Evolutionary conservation across 1,140 invertebrate species (phyloP).

Genomic region (Drosophila subpulchrella): DNA sequence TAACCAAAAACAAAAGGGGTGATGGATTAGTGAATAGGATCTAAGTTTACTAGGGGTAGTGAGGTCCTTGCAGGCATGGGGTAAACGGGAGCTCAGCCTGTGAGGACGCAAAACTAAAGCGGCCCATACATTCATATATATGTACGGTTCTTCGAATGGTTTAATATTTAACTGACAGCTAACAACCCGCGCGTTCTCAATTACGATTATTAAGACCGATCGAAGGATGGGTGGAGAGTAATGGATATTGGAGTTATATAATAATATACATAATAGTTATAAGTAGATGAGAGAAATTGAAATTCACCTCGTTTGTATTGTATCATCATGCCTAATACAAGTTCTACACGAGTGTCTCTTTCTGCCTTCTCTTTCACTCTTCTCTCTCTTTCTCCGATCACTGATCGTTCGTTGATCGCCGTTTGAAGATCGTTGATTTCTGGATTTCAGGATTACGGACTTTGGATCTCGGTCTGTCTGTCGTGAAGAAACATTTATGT

Average conservation of each 20-base stretch:
- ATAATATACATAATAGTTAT: slow-evolving; percentile 13
- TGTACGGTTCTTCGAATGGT: slow-evolving; percentile 5
- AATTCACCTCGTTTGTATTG: slow-evolving; percentile 74
- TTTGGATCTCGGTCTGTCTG: slow-evolving; percentile 44
- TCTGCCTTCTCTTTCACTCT: slow-evolving; percentile 17
- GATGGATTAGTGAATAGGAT: not conserved
- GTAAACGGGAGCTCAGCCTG: not conserved
- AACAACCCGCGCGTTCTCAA: not conserved
- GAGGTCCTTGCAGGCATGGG: not conserved
- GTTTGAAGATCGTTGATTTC: slow-evolving; percentile 6
- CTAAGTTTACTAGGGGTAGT: not conserved
- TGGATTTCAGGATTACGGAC: not conserved
- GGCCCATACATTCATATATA: slow-evolving; percentile 7
- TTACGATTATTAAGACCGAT: not conserved
- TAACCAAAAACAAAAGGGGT: slow-evolving; percentile 5
- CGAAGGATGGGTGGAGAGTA: slow-evolving; percentile 4
- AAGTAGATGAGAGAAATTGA: slow-evolving; percentile 61
- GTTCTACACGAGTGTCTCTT: slow-evolving; percentile 52
- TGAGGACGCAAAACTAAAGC: not conserved
- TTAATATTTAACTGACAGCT: slow-evolving; percentile 7
- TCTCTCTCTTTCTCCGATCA: slow-evolving; percentile 12
- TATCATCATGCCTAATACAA: slow-evolving; percentile 60
- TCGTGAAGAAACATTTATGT: slow-evolving; percentile 78
- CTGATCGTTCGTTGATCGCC: slow-evolving; percentile 38
- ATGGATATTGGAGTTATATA: slow-evolving; percentile 12